These are phyloP conservation scores for Dendropsophus ebraccatus DNA, from an alignment of 2,113 vertebrate genomes.

Conservation along the genomic window DNA sequence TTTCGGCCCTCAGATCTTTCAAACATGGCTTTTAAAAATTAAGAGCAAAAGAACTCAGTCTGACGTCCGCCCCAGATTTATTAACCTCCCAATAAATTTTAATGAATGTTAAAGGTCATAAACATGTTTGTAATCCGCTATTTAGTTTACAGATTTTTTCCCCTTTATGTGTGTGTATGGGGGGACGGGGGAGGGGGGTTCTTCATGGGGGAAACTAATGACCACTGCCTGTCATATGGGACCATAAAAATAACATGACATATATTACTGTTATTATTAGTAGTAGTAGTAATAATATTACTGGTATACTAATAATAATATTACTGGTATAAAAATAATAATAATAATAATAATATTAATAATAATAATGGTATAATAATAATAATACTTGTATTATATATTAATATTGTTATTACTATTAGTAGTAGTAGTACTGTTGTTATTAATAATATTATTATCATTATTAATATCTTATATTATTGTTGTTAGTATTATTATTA, in stretches of 20 bases:
- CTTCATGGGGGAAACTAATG: not conserved
- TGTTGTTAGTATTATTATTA: too few relatives aligned
- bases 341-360: too few relatives aligned
- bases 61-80: conserved; percentile 67
- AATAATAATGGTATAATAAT: too few relatives aligned
- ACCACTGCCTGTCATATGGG: not conserved
- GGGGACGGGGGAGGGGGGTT: too few relatives aligned
- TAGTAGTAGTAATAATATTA: not conserved
- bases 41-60: conserved; percentile 65
- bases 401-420: too few relatives aligned
- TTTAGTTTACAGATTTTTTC: conserved; percentile 40
- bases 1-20: conserved; percentile 65
- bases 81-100: conserved; percentile 67
- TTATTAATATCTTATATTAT: too few relatives aligned
- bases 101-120: conserved; percentile 66
- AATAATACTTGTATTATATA: too few relatives aligned
- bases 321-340: too few relatives aligned
- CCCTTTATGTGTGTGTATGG: not conserved
- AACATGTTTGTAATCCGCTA: conserved; percentile 53
- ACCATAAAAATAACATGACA: not conserved
- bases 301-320: too few relatives aligned
- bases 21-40: conserved; percentile 68
- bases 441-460: too few relatives aligned
- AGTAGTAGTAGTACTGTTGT: too few relatives aligned
- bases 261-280: not conserved